phyloP scores from a whole-genome alignment of 1,140 invertebrate genomes.

The Penaeus vannamei region DNA sequence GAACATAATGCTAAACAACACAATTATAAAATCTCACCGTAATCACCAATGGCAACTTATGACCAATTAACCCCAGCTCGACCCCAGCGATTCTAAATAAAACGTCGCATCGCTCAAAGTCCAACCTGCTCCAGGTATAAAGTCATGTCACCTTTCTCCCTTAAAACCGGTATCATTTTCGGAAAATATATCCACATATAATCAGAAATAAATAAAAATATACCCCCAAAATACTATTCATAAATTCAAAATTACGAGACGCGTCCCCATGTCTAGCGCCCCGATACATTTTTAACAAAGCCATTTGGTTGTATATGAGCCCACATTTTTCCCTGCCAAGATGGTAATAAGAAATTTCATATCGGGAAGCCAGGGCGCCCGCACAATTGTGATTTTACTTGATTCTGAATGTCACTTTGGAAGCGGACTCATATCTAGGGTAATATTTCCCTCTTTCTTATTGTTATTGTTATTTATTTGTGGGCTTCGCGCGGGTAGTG shows the following conservation, averaged over 20 bases:
- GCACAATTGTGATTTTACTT: slow-evolving; percentile 54
- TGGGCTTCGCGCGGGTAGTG: slow-evolving; percentile 5
- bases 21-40: too few species aligned
- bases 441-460: slow-evolving; percentile 51
- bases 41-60: too few species aligned
- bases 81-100: too few species aligned
- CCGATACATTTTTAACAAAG: slow-evolving; percentile 61
- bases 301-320: slow-evolving; percentile 59
- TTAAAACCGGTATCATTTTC: too few species aligned
- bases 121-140: too few species aligned
- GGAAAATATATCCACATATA: too few species aligned
- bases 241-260: slow-evolving; percentile 34
- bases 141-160: too few species aligned
- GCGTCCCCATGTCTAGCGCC: neutral
- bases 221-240: slow-evolving; percentile 25
- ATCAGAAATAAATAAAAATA: neutral
- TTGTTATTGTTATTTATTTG: slow-evolving; percentile 61
- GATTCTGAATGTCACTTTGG: slow-evolving; percentile 49
- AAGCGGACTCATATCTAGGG: slow-evolving; percentile 10
- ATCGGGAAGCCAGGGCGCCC: slow-evolving; percentile 11
- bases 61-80: too few species aligned
- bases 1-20: too few species aligned
- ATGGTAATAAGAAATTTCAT: slow-evolving; percentile 61
- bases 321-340: slow-evolving; percentile 54
- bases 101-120: too few species aligned